A percentile compares a stretch with the other conserved stretches of the same genome.
Conservation (phyloP, 2,113 vertebrate species). For the Pterocles gutturalis region DNA sequence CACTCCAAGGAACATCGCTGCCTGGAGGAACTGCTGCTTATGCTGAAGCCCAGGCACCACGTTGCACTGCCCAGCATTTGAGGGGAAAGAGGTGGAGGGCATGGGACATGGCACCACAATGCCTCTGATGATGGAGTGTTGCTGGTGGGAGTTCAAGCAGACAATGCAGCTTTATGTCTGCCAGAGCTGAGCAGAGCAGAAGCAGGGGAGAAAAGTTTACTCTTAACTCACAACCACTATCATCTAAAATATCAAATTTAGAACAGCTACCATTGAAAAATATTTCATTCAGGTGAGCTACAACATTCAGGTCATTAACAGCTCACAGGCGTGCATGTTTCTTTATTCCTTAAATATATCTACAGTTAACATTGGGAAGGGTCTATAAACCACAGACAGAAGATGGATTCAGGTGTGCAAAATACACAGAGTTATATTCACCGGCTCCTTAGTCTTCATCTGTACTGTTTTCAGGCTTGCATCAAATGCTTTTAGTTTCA, state of each 20-base stretch:
- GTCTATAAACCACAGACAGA: neutral
- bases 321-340: neutral
- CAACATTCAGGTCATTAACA: neutral
- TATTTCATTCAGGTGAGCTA: neutral
- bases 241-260: neutral
- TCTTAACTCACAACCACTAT: neutral
- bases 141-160: neutral
- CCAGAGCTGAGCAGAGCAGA: neutral
- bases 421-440: neutral
- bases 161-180: neutral
- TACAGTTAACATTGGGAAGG: neutral
- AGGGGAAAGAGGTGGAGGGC: neutral
- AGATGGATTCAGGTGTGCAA: neutral
- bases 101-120: accelerated
- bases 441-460: neutral
- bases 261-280: neutral
- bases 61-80: neutral
- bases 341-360: neutral
- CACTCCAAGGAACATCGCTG: neutral
- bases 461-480: neutral
- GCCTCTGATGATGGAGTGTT: neutral
- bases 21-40: neutral
- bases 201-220: neutral
- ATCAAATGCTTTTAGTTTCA: neutral
- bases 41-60: neutral